A percentile compares a stretch with the other conserved stretches of the same genome.
Conservation (phyloP, 2,797 vertebrate genomes). For the Intellagama lesueurii region DNA sequence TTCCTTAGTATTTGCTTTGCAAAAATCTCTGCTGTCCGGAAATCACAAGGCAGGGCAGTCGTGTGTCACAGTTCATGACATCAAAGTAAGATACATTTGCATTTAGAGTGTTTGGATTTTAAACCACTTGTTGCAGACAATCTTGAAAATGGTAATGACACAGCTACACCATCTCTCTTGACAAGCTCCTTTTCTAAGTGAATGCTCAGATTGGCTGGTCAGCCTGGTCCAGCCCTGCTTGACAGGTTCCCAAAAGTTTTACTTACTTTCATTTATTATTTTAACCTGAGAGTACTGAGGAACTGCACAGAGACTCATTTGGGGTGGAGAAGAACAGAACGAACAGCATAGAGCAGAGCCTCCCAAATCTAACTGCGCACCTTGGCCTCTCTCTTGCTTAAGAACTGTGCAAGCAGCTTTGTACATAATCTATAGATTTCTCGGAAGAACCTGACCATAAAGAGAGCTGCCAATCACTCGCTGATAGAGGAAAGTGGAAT, state of each 20-base stretch:
- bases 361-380: neutral
- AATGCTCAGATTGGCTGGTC: neutral
- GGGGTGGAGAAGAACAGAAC: neutral
- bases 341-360: neutral
- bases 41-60: neutral
- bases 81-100: neutral
- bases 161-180: neutral
- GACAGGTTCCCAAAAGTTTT: constrained; percentile 6
- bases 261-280: constrained; percentile 3
- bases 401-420: constrained; percentile 16
- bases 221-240: neutral
- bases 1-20: neutral
- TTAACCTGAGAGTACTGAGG: neutral
- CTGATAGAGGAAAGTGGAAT: constrained; percentile 33
- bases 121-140: neutral
- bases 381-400: constrained; percentile 15
- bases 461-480: constrained; percentile 9
- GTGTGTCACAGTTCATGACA: neutral
- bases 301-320: neutral
- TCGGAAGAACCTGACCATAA: constrained; percentile 21
- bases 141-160: neutral
- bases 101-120: neutral
- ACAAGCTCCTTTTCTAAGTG: neutral
- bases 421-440: constrained; percentile 5
- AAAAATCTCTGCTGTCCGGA: neutral